phyloP scores from a whole-genome alignment of 35 echinoderm and acorn worm species.

The Holothuria glaberrima region DNA sequence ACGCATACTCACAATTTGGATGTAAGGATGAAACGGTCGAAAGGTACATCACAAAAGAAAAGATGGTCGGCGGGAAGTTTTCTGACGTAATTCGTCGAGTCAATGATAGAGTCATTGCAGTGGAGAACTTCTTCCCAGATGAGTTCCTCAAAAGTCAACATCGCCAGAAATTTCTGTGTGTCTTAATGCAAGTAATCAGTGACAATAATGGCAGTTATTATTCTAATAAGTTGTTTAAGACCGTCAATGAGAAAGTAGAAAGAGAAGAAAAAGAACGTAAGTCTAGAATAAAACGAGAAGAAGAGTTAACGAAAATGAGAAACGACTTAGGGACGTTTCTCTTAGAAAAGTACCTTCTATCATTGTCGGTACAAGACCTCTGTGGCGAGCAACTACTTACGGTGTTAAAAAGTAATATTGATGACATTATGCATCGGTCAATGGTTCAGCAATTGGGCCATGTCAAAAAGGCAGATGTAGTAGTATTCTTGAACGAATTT shows the following conservation, averaged over 20 bases:
- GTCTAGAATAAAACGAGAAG: background rate
- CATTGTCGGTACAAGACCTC: background rate
- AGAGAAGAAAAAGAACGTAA: background rate
- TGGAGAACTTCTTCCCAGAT: background rate
- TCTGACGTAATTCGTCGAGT: background rate
- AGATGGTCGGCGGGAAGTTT: background rate
- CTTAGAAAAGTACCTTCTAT: background rate
- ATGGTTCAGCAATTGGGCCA: background rate
- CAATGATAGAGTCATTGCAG: background rate
- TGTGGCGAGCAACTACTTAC: background rate
- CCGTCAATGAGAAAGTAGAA: background rate
- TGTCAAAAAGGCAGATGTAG: background rate
- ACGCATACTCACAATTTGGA: conserved; percentile 20
- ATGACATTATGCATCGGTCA: background rate
- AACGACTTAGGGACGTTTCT: background rate
- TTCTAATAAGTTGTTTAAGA: background rate
- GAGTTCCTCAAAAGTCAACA: background rate
- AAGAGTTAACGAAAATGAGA: conserved; percentile 15
- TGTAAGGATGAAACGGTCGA: background rate
- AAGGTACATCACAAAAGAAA: background rate
- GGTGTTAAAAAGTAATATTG: background rate
- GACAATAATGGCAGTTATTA: background rate
- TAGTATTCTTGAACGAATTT: background rate
- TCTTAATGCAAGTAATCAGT: background rate
- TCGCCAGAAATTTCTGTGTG: background rate